Evolutionary conservation across 2,888 invertebrate species (phyloP).

Genomic region (Noctua janthe): DNA sequence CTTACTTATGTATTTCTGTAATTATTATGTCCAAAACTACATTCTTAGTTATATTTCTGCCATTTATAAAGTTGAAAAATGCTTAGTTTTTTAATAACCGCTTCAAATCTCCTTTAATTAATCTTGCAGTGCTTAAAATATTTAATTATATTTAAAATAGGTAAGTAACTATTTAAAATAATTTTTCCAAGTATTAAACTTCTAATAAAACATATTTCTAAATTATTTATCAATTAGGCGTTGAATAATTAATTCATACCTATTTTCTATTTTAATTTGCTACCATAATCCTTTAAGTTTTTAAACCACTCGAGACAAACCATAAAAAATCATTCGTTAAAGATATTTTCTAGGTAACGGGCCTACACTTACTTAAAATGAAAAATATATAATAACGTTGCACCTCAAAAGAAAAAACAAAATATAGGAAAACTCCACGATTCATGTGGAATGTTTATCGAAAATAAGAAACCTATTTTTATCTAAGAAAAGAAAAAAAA

Average conservation of each 20-base stretch:
- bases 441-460: not conserved
- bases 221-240: not conserved
- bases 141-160: no score
- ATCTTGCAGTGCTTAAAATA: not conserved
- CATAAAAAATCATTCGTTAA: not conserved
- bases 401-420: not conserved
- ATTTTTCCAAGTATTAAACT: no score
- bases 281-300: not conserved
- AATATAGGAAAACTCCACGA: not conserved
- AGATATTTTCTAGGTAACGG: no score
- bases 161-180: not conserved
- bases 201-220: no score
- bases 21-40: not conserved
- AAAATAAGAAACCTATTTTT: not conserved
- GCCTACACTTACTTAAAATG: no score
- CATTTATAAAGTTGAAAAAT: not conserved
- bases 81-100: not conserved
- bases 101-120: not conserved
- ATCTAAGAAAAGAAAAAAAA: conserved; percentile 19
- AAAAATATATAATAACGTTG: not conserved
- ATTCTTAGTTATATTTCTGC: not conserved
- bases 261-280: no score
- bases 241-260: not conserved
- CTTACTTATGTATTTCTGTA: not conserved
- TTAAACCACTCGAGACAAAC: not conserved